These are phyloP conservation scores for Puffinus mauretanicus DNA, from an alignment of 2,113 vertebrate species.

Conservation along the genomic window DNA sequence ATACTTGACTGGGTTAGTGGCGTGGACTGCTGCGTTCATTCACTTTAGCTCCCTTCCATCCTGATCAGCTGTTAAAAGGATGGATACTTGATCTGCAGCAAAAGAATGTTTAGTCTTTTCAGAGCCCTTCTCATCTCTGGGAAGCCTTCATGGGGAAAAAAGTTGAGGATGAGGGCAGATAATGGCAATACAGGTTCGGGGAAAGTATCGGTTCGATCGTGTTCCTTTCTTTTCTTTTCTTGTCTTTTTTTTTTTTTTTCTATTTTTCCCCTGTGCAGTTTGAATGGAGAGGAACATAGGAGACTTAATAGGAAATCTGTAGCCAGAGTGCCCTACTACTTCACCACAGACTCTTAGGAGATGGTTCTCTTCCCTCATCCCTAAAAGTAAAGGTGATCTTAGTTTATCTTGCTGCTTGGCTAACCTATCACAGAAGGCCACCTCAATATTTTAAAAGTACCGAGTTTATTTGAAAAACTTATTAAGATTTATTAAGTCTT, in stretches of 20 bases:
- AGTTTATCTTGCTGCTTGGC: background rate
- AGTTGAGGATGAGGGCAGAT: background rate
- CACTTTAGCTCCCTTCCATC: background rate
- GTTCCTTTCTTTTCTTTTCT: background rate
- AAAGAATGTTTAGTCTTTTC: background rate
- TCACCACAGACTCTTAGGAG: background rate
- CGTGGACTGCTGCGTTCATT: background rate
- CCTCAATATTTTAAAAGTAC: background rate
- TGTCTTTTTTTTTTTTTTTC: background rate
- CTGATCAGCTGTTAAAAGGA: background rate
- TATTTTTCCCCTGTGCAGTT: background rate
- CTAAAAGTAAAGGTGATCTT: background rate
- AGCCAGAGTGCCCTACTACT: background rate
- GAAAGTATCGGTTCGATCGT: background rate
- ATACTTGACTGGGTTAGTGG: background rate
- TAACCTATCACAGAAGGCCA: background rate
- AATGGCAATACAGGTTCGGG: background rate
- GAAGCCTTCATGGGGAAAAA: background rate
- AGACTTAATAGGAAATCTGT: background rate
- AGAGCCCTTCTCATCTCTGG: background rate
- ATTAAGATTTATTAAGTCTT: background rate
- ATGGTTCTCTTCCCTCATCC: background rate
- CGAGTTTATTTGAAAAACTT: background rate
- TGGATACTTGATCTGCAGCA: background rate
- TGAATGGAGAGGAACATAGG: background rate